Evolutionary conservation across 2,888 invertebrate genomes (phyloP), one percentile per base, ranked within the genome.

Genomic region (Apamea epomidion): DNA sequence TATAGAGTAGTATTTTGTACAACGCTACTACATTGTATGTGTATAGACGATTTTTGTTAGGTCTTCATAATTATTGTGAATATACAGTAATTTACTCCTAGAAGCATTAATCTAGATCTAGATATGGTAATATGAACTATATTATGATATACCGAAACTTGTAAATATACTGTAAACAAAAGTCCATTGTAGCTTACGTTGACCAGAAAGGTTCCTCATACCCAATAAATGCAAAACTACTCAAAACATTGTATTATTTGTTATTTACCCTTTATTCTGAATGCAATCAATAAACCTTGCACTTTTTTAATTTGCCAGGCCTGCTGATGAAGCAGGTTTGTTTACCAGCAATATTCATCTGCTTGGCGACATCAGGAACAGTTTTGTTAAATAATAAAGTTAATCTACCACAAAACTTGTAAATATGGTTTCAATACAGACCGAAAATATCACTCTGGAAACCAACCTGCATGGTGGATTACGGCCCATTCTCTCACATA

Each of bases 181-280:
- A 92, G 97, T 96, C 96, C 97, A 96, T 94, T 96, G 94, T 97
- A 97, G 97, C 97, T 97, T 97, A 97, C 96, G 97, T 97, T 96
- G 96, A 97, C 97, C 96, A 95, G 93, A 96, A 95, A 93, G 97
- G 97, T 97, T 97, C 97, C 97, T 97, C 97, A 95, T 97, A 97
- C 94, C 96, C 97, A 97, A 97, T 97, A 97, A 97, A 97, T 95
- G 95, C 96, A 95, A 97, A 97, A 97, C 95, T 96, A 96, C 95
- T 95, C 94, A 94, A 90, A 88, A 90, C 87, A 88, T 90, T 92
- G 90, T 92, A 91, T 93, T 93, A 90, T 93, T 91, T 91, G 81
- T 87, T 88, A 65, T 80, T 84, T 48, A 67, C 74, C 88, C 76
- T 75, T 58, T 32, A 65, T 58, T 70, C 60, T 54, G 25, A 58